Evolutionary conservation across 2,113 vertebrate species (phyloP).

Genomic region (Trogon surrucura): DNA sequence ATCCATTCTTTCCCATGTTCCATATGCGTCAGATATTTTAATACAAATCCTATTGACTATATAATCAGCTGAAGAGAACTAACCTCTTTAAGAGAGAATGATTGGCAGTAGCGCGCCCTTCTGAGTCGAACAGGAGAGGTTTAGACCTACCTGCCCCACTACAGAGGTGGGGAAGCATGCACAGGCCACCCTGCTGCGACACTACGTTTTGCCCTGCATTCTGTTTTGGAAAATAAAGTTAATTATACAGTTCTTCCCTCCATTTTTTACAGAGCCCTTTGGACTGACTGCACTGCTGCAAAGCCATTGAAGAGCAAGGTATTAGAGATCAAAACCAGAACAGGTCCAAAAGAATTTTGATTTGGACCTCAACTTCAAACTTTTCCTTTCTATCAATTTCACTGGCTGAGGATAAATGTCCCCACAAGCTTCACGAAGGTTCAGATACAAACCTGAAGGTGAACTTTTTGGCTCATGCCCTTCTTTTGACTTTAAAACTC

Average conservation of each 20-base stretch:
- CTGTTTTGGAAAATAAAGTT: neutral
- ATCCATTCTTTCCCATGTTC: neutral
- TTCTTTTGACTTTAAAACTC: conserved; percentile 28
- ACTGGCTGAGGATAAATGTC: neutral
- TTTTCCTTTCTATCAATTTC: neutral
- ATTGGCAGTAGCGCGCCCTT: neutral
- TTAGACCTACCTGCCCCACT: neutral
- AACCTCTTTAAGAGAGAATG: neutral
- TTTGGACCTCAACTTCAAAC: neutral
- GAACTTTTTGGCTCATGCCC: neutral
- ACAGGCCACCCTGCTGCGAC: neutral
- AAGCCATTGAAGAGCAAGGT: neutral
- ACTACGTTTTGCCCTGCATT: neutral
- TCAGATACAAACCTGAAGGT: neutral
- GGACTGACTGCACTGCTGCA: neutral
- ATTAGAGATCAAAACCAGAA: neutral
- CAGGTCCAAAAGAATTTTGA: neutral
- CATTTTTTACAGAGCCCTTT: neutral
- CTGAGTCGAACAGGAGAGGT: neutral
- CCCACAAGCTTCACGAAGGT: neutral
- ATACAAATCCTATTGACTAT: neutral
- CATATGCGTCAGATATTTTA: neutral
- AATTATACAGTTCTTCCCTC: neutral
- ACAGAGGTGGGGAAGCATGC: neutral
- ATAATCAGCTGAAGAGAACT: neutral